These are phyloP conservation scores for Tragelaphus strepsiceros DNA, from an alignment of 2,113 vertebrate species.

Conservation along the genomic window DNA sequence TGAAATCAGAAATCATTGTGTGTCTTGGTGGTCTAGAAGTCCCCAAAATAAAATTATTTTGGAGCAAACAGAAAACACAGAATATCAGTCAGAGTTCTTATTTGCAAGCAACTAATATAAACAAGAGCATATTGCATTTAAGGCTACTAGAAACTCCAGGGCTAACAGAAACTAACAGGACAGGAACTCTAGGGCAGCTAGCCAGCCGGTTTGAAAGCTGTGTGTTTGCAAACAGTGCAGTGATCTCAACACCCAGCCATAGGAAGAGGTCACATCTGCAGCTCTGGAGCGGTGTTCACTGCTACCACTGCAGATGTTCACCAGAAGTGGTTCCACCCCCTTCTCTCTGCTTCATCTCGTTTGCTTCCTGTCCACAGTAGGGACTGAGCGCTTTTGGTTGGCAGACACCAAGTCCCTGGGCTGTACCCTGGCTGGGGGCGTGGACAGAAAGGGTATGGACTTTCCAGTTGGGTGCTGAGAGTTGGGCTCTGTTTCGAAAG, in stretches of 20 bases:
- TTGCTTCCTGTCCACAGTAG: neutral
- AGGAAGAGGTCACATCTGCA: accelerated
- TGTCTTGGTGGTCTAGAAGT: neutral
- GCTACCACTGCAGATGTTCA: accelerated
- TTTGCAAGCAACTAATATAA: neutral
- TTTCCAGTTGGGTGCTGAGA: neutral
- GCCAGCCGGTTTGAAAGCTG: neutral
- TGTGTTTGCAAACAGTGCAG: neutral
- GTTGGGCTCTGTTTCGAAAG: neutral
- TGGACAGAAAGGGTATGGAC: neutral
- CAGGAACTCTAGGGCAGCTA: neutral
- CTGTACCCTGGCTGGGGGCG: accelerated
- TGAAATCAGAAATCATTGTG: neutral
- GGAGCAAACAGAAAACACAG: neutral
- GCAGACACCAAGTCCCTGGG: neutral
- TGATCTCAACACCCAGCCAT: accelerated
- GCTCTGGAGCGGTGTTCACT: neutral
- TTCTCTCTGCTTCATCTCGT: neutral
- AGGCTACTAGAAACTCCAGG: neutral
- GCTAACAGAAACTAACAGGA: neutral
- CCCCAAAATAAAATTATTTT: neutral
- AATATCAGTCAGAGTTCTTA: neutral
- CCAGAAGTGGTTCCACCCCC: accelerated
- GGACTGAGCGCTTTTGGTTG: no score
- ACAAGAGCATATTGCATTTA: neutral